phyloP scores from a whole-genome alignment of 2,888 invertebrate genomes.

The Periphyllus acericola region DNA sequence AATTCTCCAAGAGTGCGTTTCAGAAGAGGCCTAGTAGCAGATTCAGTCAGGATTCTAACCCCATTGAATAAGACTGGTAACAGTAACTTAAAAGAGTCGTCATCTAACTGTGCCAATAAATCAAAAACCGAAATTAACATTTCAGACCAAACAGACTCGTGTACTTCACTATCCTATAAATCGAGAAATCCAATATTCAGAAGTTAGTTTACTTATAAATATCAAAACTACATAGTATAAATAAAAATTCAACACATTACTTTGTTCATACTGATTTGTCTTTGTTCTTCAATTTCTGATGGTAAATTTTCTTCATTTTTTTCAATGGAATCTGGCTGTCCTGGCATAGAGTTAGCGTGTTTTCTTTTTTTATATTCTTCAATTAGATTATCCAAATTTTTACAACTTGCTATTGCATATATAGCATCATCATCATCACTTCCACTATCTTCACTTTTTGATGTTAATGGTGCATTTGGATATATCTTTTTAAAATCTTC shows the following conservation, averaged over 20 bases:
- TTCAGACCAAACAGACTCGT: conserved; percentile 84
- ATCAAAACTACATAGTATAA: neutral
- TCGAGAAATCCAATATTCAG: conserved; percentile 63
- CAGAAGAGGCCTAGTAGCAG: conserved; percentile 71
- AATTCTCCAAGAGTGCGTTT: conserved; percentile 71
- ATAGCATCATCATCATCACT: conserved; percentile 63
- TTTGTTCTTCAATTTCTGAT: conserved; percentile 85
- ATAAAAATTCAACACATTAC: conserved; percentile 68
- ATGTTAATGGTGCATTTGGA: conserved; percentile 61
- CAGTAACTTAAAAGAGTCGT: conserved; percentile 70
- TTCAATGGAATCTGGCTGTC: conserved; percentile 53
- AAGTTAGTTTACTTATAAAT: neutral
- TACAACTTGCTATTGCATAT: conserved; percentile 63
- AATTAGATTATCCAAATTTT: conserved; percentile 67
- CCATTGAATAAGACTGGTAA: conserved; percentile 73
- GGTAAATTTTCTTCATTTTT: conserved; percentile 74
- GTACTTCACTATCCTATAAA: conserved; percentile 81
- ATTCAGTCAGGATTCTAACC: conserved; percentile 71
- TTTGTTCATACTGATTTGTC: conserved; percentile 83
- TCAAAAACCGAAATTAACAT: conserved; percentile 87
- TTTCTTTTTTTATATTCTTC: conserved; percentile 71
- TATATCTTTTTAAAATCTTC: conserved; percentile 62
- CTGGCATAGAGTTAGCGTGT: conserved; percentile 69
- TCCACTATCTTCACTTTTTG: conserved; percentile 50
- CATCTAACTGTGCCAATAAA: conserved; percentile 70